Evolutionary conservation across 2,113 vertebrate genomes (phyloP).

Genomic region (Peromyscus californicus): DNA sequence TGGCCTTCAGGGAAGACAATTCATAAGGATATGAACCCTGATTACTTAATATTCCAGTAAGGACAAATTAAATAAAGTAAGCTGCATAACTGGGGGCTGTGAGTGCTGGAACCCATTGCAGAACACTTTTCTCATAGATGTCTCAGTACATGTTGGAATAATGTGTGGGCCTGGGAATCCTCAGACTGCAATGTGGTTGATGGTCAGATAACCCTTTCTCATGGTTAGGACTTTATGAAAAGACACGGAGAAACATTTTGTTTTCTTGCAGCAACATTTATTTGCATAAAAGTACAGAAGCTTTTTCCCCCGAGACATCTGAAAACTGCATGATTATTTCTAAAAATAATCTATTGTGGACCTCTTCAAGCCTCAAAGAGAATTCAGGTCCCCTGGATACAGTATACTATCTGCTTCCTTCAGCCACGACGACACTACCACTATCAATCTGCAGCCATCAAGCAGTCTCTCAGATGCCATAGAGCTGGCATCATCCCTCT

Average conservation of each 20-base stretch:
- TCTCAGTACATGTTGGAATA: constrained; percentile 1
- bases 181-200: neutral
- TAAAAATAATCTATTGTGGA: neutral
- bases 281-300: neutral
- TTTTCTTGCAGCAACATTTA: neutral
- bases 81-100: neutral
- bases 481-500: neutral
- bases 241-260: constrained; percentile 41
- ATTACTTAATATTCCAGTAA: constrained; percentile 72
- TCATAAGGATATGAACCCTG: constrained; percentile 58
- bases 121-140: constrained; percentile 13
- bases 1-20: constrained; percentile 55
- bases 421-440: neutral
- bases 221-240: neutral
- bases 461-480: neutral
- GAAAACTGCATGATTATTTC: constrained; percentile 8
- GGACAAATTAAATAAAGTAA: constrained; percentile 41
- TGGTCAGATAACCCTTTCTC: neutral
- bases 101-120: constrained; percentile 23
- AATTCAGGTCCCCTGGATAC: neutral
- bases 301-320: neutral
- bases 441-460: neutral
- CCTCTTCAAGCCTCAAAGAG: neutral
- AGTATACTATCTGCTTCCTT: neutral
- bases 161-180: neutral